Evolutionary conservation across 2,888 invertebrate genomes (phyloP).

Genomic region (Polia nebulosa): DNA sequence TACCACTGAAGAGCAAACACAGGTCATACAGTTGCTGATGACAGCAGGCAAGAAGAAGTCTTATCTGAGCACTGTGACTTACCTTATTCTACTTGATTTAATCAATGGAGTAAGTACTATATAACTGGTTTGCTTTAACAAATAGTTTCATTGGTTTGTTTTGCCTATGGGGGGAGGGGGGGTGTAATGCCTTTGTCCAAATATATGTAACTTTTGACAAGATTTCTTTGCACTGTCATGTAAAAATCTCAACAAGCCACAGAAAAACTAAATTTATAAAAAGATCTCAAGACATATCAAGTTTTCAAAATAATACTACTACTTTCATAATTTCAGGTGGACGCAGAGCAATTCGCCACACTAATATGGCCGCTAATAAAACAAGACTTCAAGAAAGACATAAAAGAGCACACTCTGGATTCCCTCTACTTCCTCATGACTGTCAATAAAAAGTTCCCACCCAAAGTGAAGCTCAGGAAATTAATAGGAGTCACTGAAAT

Average conservation of each 20-base stretch:
- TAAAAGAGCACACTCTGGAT: slow-evolving; percentile 92
- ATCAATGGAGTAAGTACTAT: slow-evolving; percentile 87
- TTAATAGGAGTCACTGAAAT: slow-evolving; percentile 90
- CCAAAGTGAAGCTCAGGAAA: slow-evolving; percentile 90
- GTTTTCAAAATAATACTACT: background rate
- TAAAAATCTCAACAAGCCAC: too few species aligned
- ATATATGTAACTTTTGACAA: too few species aligned
- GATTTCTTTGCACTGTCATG: too few species aligned
- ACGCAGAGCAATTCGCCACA: slow-evolving; percentile 89
- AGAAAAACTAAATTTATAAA: too few species aligned
- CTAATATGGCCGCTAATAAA: slow-evolving; percentile 92
- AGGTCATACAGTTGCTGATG: slow-evolving; percentile 82
- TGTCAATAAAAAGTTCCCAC: slow-evolving; percentile 81
- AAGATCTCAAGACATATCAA: too few species aligned
- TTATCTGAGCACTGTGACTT: slow-evolving; percentile 92
- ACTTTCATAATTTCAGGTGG: slow-evolving; percentile 80
- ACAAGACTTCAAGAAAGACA: slow-evolving; percentile 91
- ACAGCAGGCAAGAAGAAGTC: slow-evolving; percentile 91
- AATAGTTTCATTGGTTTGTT: background rate
- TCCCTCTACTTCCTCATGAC: slow-evolving; percentile 92
- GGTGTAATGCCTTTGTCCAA: too few species aligned
- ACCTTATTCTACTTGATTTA: slow-evolving; percentile 92
- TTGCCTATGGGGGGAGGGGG: too few species aligned
- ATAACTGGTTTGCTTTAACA: background rate
- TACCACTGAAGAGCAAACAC: slow-evolving; percentile 85